phyloP scores from a whole-genome alignment of 1,140 invertebrate species.

The Nymphalis io region DNA sequence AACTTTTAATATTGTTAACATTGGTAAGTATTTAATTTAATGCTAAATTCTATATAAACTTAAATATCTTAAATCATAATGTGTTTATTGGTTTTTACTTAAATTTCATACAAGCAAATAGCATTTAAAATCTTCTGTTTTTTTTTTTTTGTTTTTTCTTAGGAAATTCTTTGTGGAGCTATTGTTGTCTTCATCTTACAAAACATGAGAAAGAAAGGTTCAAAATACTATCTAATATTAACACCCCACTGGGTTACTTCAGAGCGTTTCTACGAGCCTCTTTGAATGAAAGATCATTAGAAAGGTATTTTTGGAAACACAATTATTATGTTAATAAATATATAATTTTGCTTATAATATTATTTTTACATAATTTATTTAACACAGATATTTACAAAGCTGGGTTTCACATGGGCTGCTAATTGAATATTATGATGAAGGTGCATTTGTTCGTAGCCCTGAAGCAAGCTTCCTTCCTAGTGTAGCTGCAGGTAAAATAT shows the following conservation, averaged over 20 bases:
- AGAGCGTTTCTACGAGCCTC: slow-evolving; percentile 92
- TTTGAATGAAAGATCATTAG: slow-evolving; percentile 93
- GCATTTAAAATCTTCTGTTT: neutral
- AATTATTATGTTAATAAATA: slow-evolving; percentile 11
- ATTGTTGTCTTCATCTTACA: slow-evolving; percentile 87
- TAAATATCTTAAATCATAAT: no score
- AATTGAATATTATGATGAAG: slow-evolving; percentile 90
- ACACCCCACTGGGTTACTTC: slow-evolving; percentile 90
- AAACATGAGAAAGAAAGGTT: slow-evolving; percentile 94
- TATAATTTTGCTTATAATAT: slow-evolving; percentile 11
- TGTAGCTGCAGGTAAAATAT: slow-evolving; percentile 87
- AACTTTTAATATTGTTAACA: slow-evolving; percentile 76
- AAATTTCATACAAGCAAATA: neutral
- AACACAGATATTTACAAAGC: slow-evolving; percentile 84
- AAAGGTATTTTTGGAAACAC: slow-evolving; percentile 82
- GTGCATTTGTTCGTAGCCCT: slow-evolving; percentile 89
- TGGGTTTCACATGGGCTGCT: slow-evolving; percentile 86
- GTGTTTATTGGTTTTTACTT: no score
- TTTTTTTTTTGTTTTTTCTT: slow-evolving; percentile 51
- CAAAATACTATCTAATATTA: slow-evolving; percentile 88
- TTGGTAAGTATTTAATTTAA: slow-evolving; percentile 59
- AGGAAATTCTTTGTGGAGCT: slow-evolving; percentile 85
- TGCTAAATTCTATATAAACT: neutral
- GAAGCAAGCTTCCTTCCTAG: slow-evolving; percentile 89
- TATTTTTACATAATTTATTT: slow-evolving; percentile 31